Evolutionary conservation across 1,140 invertebrate species (phyloP).

Genomic region (Hylyphantes graminicola): DNA sequence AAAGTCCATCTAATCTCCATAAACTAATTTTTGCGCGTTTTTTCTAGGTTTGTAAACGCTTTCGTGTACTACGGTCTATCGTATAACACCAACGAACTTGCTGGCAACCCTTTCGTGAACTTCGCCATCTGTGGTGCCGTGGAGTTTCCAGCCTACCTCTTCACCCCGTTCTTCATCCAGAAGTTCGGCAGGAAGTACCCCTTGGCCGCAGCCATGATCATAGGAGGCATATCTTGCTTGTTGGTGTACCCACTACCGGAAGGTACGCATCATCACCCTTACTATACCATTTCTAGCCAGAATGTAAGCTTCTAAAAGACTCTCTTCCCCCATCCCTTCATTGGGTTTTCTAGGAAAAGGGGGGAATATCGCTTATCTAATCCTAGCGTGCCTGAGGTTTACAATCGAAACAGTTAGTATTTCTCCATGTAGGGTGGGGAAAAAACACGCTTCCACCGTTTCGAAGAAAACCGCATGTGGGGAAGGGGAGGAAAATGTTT

Average conservation of each 20-base stretch:
- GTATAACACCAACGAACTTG: conserved; percentile 80
- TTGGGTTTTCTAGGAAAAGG: too few species aligned
- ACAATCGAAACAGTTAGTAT: too few species aligned
- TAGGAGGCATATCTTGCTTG: conserved; percentile 48
- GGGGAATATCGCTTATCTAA: too few species aligned
- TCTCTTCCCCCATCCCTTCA: too few species aligned
- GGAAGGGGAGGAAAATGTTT: too few species aligned
- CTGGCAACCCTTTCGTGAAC: conserved; percentile 80
- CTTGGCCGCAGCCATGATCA: conserved; percentile 16
- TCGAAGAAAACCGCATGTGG: too few species aligned
- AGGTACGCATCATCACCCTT: conserved; percentile 9
- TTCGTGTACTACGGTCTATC: conserved; percentile 85
- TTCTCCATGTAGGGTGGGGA: too few species aligned
- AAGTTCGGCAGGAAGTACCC: conserved; percentile 25
- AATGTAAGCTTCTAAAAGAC: too few species aligned
- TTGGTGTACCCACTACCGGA: conserved; percentile 38
- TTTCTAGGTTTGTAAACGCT: conserved; percentile 79
- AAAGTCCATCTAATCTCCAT: not conserved
- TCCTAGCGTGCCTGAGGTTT: too few species aligned
- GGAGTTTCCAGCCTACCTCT: conserved; percentile 78
- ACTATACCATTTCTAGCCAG: too few species aligned
- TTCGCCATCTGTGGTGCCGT: conserved; percentile 80
- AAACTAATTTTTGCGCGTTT: not conserved
- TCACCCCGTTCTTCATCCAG: conserved; percentile 30
- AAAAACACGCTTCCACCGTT: too few species aligned